Percentiles rank a stretch among this genome's conserved stretches.
phyloP scores from a whole-genome alignment of 2,888 invertebrate genomes.

The Dascillus cervinus region DNA sequence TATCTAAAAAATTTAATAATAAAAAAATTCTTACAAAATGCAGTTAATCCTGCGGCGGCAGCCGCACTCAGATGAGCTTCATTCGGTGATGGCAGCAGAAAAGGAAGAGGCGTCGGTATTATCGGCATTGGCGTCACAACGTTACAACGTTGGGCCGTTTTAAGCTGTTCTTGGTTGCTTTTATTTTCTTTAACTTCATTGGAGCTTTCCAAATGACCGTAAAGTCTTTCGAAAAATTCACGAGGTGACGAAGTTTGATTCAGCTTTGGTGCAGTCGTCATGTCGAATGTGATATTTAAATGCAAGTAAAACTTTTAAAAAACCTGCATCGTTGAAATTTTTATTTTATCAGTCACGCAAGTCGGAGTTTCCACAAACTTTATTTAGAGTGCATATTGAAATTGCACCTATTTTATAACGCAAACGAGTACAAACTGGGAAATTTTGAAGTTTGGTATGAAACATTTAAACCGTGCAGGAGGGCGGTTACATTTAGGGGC shows the following conservation, averaged over 20 bases:
- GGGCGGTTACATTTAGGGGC: constrained; percentile 18
- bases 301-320: not conserved
- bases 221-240: constrained; percentile 72
- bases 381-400: not conserved
- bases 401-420: not conserved
- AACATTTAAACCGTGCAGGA: constrained; percentile 9
- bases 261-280: constrained; percentile 24
- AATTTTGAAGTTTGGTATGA: constrained; percentile 12
- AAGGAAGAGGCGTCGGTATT: constrained; percentile 34
- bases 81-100: constrained; percentile 32
- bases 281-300: constrained; percentile 2
- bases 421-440: constrained; percentile 7
- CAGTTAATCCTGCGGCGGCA: constrained; percentile 49
- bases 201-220: constrained; percentile 61
- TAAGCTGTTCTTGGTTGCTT: constrained; percentile 22
- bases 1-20: too few relatives aligned
- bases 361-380: not conserved
- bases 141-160: constrained; percentile 4
- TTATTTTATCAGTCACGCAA: too few relatives aligned
- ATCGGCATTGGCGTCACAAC: constrained; percentile 36
- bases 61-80: constrained; percentile 44
- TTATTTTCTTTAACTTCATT: constrained; percentile 13
- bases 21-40: constrained; percentile 48
- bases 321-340: too few relatives aligned
- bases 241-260: constrained; percentile 65